phyloP scores from a whole-genome alignment of 2,797 vertebrate species.

The Cossypha dichroa region DNA sequence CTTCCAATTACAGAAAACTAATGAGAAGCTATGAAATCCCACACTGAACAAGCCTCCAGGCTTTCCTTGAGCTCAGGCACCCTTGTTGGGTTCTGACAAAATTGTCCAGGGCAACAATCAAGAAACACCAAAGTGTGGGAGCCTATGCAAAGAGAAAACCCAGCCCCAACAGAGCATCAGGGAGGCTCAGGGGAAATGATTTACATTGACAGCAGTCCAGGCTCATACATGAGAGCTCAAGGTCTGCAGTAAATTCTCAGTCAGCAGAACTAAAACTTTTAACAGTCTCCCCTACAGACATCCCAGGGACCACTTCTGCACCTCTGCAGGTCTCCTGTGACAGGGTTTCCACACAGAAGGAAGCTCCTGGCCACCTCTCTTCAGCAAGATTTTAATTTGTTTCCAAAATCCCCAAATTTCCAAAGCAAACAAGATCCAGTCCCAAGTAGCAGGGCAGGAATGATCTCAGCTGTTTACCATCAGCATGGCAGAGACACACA shows the following conservation, averaged over 20 bases:
- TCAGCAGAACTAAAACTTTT: background rate
- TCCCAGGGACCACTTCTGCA: background rate
- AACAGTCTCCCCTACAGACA: background rate
- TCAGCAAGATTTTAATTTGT: background rate
- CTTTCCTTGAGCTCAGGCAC: background rate
- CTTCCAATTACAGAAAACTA: constrained; percentile 50
- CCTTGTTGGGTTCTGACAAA: background rate
- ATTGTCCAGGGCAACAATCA: background rate
- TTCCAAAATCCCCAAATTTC: background rate
- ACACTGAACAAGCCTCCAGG: background rate
- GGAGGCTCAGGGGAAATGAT: background rate
- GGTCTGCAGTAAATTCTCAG: background rate
- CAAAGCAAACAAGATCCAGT: background rate
- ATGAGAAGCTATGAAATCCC: background rate
- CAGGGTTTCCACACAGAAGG: background rate
- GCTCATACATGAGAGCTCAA: background rate
- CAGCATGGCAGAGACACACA: background rate
- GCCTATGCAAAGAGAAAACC: background rate
- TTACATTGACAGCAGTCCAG: background rate
- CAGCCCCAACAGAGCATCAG: background rate
- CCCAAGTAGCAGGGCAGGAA: background rate
- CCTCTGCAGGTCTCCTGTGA: background rate
- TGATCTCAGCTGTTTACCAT: background rate
- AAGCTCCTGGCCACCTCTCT: background rate
- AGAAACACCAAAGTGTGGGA: background rate